Evolutionary conservation across 2,888 invertebrate species (phyloP).

Genomic region (Drosophila seclusa): DNA sequence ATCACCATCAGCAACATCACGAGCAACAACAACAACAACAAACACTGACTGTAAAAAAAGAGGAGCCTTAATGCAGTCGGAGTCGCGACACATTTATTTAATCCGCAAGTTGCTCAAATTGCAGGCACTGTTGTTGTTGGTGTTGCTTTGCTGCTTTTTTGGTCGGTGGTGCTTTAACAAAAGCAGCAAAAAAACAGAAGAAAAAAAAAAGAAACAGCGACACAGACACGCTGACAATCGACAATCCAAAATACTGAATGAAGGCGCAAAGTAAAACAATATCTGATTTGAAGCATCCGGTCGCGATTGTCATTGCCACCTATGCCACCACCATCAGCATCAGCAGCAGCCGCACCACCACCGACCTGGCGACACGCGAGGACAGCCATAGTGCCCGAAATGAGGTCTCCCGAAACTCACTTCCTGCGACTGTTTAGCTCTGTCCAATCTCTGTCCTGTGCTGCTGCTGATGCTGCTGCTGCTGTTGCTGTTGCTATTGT

Average conservation of each 20-base stretch:
- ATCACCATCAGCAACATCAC: slow-evolving; percentile 22
- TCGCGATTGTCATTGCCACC: slow-evolving; percentile 84
- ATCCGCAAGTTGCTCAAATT: slow-evolving; percentile 73
- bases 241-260: slow-evolving; percentile 73
- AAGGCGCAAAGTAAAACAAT: slow-evolving; percentile 81
- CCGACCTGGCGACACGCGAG: slow-evolving; percentile 59
- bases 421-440: slow-evolving; percentile 65
- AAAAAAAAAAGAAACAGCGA: slow-evolving; percentile 43
- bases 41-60: slow-evolving; percentile 38
- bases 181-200: slow-evolving; percentile 32
- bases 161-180: slow-evolving; percentile 49
- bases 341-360: slow-evolving; percentile 33
- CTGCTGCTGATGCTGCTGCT: slow-evolving; percentile 30
- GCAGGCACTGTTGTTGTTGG: slow-evolving; percentile 52
- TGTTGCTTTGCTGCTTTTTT: slow-evolving; percentile 16
- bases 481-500: slow-evolving; percentile 57
- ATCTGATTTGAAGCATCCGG: slow-evolving; percentile 85
- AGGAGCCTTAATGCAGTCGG: slow-evolving; percentile 48
- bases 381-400: slow-evolving; percentile 43
- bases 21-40: slow-evolving; percentile 37
- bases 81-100: slow-evolving; percentile 75
- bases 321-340: slow-evolving; percentile 63
- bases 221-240: slow-evolving; percentile 77
- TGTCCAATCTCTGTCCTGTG: slow-evolving; percentile 31
- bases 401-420: slow-evolving; percentile 65